Percentiles rank a stretch among this genome's conserved stretches.
Evolutionary conservation across 2,113 vertebrate species (phyloP).

Genomic region (Cyanistes caeruleus): DNA sequence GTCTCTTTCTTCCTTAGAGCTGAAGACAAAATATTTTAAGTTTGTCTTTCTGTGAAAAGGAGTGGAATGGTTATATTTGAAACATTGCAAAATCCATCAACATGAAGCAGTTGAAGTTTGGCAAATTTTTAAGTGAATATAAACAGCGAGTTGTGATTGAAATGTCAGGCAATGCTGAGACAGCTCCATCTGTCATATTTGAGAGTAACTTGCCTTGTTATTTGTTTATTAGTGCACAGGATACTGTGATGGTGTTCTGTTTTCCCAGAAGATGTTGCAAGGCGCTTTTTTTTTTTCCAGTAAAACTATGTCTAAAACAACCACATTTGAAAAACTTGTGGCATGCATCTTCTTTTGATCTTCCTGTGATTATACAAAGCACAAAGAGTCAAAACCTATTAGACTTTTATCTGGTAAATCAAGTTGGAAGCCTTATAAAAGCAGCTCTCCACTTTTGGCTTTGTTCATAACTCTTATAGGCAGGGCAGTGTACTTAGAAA

Average conservation of each 20-base stretch:
- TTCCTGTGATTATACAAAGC: background rate
- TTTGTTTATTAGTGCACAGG: background rate
- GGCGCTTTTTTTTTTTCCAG: background rate
- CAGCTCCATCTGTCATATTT: background rate
- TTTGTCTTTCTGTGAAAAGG: background rate
- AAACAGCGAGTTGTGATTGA: background rate
- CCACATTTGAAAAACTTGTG: background rate
- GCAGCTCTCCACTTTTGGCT: background rate
- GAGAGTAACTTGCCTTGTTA: background rate
- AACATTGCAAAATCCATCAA: background rate
- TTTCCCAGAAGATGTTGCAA: slow-evolving; percentile 9
- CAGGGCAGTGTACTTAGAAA: background rate
- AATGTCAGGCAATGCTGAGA: background rate
- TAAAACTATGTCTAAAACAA: background rate
- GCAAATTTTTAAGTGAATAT: background rate
- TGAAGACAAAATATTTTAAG: background rate
- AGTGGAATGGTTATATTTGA: background rate
- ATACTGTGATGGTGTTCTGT: background rate
- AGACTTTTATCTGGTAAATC: slow-evolving; percentile 5
- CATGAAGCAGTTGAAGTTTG: background rate
- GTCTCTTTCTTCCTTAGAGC: background rate
- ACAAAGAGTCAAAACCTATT: slow-evolving; percentile 26
- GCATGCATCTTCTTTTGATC: slow-evolving; percentile 21
- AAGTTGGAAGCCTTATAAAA: slow-evolving; percentile 11
- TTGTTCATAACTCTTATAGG: background rate